A percentile compares a stretch with the other conserved stretches of the same genome.
phyloP scores from a whole-genome alignment of 2,888 invertebrate genomes.

The Merodon equestris region DNA sequence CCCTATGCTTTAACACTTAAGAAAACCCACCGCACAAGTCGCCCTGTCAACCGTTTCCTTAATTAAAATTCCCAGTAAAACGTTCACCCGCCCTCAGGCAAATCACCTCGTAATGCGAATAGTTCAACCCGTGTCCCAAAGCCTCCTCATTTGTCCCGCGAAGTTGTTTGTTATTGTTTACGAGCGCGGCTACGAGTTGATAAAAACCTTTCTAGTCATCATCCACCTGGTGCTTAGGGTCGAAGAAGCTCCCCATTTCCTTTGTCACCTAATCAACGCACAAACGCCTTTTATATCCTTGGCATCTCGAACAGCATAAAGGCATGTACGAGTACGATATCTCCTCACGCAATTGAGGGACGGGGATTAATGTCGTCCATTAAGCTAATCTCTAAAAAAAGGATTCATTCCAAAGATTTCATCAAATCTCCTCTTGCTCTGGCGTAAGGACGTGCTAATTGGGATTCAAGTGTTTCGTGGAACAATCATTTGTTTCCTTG shows the following conservation, averaged over 20 bases:
- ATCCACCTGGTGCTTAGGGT: too few relatives aligned
- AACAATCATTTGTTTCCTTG: not conserved
- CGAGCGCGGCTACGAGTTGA: slow-evolving; percentile 15
- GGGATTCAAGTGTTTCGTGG: slow-evolving; percentile 25
- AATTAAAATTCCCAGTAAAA: slow-evolving; percentile 23
- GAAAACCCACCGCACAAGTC: too few relatives aligned
- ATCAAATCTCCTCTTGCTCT: slow-evolving; percentile 25
- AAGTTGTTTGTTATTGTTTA: slow-evolving; percentile 24
- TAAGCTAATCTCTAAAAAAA: slow-evolving; percentile 54
- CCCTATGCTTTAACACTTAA: too few relatives aligned
- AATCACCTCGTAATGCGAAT: slow-evolving; percentile 8
- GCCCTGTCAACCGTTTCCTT: not conserved
- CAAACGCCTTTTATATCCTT: slow-evolving; percentile 19
- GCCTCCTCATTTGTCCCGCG: slow-evolving; percentile 15
- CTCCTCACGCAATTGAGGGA: slow-evolving; percentile 24
- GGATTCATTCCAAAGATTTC: slow-evolving; percentile 50
- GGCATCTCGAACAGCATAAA: slow-evolving; percentile 34
- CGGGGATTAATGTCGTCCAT: slow-evolving; percentile 59
- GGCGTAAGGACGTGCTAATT: slow-evolving; percentile 58
- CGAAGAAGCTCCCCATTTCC: too few relatives aligned
- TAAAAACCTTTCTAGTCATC: slow-evolving; percentile 25
- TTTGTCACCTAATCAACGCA: too few relatives aligned
- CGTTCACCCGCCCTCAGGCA: slow-evolving; percentile 6
- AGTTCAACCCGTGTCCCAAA: slow-evolving; percentile 10
- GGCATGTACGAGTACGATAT: slow-evolving; percentile 10